Conservation (phyloP, 2,113 vertebrate genomes). For the Tiliqua scincoides region DNA sequence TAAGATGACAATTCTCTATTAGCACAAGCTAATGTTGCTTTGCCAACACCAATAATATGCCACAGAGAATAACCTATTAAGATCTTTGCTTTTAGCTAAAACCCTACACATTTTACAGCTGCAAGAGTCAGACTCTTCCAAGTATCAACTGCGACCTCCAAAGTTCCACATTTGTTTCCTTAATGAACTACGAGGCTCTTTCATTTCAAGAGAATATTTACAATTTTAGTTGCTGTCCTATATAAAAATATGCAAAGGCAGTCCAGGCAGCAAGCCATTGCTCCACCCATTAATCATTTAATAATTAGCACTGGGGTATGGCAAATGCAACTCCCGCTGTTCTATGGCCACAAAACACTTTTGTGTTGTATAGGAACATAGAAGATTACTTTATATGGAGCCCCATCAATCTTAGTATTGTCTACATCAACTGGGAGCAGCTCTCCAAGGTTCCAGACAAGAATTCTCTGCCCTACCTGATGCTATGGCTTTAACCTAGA, state of each 20-base stretch:
- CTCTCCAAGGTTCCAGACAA: too few species aligned
- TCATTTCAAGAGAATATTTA: not conserved
- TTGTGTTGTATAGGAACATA: not conserved
- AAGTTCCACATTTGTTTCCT: not conserved
- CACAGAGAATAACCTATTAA: not conserved
- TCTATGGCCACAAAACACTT: constrained; percentile 18
- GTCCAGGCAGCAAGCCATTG: not conserved
- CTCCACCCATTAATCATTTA: not conserved
- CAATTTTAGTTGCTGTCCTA: not conserved
- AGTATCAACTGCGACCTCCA: not conserved
- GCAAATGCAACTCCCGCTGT: not conserved
- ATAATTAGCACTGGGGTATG: not conserved
- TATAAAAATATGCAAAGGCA: not conserved
- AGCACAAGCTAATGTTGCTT: not conserved
- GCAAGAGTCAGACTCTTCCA: not conserved
- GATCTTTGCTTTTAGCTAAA: not conserved
- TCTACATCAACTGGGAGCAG: too few species aligned
- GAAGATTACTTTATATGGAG: too few species aligned
- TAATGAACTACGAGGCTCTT: not conserved
- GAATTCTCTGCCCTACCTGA: too few species aligned
- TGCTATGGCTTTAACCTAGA: too few species aligned
- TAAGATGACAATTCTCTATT: not conserved
- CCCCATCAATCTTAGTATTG: too few species aligned
- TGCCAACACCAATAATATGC: not conserved
- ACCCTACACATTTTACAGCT: not conserved